phyloP scores from a whole-genome alignment of 2,888 invertebrate genomes.

The Athalia rosae region DNA sequence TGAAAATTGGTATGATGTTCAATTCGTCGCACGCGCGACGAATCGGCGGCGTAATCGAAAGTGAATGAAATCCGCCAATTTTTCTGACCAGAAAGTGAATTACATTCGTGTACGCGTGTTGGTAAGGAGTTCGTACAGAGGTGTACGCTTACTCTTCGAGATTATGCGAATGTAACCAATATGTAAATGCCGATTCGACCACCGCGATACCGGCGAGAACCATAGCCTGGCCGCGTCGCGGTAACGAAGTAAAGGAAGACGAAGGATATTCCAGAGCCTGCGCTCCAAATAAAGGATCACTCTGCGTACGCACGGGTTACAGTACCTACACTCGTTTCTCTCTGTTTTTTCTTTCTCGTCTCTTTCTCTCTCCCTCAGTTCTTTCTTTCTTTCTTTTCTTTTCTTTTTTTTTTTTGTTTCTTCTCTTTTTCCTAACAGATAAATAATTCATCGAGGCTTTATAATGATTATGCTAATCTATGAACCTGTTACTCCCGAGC shows the following conservation, averaged over 20 bases:
- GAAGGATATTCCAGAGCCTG: constrained; percentile 54
- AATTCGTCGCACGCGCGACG: constrained; percentile 45
- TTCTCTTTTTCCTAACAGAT: constrained; percentile 63
- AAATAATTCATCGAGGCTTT: constrained; percentile 73
- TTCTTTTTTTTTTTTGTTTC: constrained; percentile 48
- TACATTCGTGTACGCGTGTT: not conserved
- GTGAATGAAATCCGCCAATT: constrained; percentile 69
- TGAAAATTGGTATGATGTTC: constrained; percentile 42
- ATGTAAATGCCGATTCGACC: constrained; percentile 65
- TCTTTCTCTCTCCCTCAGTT: constrained; percentile 51
- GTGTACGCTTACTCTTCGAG: not conserved
- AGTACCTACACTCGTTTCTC: constrained; percentile 52
- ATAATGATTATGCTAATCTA: constrained; percentile 73
- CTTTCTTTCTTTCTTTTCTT: constrained; percentile 48
- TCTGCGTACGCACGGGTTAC: constrained; percentile 48
- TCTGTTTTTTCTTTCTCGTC: constrained; percentile 45
- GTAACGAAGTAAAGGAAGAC: constrained; percentile 57
- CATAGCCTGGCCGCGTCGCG: constrained; percentile 35
- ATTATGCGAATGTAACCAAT: constrained; percentile 59
- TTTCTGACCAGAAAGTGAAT: not conserved
- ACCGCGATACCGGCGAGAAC: not conserved
- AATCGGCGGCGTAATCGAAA: constrained; percentile 53
- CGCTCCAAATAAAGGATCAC: constrained; percentile 56
- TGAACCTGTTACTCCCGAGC: constrained; percentile 69
- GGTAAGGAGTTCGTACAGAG: not conserved